phyloP scores from a whole-genome alignment of 2,113 vertebrate species.

The Dipodomys spectabilis region DNA sequence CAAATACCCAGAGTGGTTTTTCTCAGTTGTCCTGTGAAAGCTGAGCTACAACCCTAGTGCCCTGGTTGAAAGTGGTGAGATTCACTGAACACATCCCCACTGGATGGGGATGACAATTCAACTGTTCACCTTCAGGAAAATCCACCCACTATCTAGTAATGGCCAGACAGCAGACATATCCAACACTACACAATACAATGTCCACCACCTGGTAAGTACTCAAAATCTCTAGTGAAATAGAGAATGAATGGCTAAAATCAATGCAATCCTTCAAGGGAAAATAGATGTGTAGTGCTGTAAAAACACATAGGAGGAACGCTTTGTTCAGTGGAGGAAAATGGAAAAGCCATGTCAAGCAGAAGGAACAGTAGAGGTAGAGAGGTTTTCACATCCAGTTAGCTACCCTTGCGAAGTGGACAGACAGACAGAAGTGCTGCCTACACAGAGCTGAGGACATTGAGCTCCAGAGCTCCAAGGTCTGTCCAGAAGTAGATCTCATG shows the following conservation, averaged over 20 bases:
- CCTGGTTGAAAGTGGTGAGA: background rate
- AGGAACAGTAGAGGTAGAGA: background rate
- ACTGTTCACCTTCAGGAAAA: background rate
- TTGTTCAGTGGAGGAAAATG: background rate
- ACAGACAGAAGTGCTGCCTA: background rate
- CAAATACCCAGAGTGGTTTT: background rate
- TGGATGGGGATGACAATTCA: background rate
- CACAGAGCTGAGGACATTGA: background rate
- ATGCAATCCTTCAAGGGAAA: background rate
- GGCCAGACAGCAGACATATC: background rate
- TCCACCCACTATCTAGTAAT: background rate
- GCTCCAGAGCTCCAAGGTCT: background rate
- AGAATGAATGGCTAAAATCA: background rate
- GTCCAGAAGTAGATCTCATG: background rate
- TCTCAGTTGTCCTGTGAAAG: background rate
- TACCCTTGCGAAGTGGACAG: background rate
- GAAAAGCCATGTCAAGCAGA: background rate
- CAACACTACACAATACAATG: background rate
- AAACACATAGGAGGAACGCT: background rate
- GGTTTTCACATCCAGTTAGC: background rate
- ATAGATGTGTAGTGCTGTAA: background rate
- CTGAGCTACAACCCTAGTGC: background rate
- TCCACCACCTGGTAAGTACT: background rate
- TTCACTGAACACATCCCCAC: background rate
- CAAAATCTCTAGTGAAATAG: background rate